phyloP scores from a whole-genome alignment of 1,140 invertebrate species.

The Aphidius ervi region DNA sequence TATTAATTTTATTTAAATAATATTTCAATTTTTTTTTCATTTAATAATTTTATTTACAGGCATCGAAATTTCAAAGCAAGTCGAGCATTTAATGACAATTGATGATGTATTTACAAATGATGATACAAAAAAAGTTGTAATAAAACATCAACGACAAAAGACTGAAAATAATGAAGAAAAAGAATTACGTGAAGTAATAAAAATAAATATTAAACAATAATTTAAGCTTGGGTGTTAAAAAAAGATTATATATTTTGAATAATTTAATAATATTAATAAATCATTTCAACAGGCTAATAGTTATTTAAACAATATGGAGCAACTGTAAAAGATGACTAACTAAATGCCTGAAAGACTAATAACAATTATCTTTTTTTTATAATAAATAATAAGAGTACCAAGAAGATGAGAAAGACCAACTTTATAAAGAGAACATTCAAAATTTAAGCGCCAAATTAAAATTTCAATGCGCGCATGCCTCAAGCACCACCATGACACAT shows the following conservation, averaged over 20 bases:
- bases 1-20: conserved; percentile 9
- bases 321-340: too few species aligned
- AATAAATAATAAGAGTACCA: too few species aligned
- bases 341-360: too few species aligned
- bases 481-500: too few species aligned
- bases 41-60: conserved; percentile 21
- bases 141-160: conserved; percentile 34
- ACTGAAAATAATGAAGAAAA: conserved; percentile 30
- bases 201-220: too few species aligned
- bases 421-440: too few species aligned
- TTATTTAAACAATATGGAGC: conserved; percentile 10
- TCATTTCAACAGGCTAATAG: background rate
- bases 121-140: conserved; percentile 41
- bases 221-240: too few species aligned
- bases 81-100: conserved; percentile 39
- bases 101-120: conserved; percentile 37
- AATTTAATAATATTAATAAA: conserved; percentile 7
- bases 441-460: too few species aligned
- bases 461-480: too few species aligned
- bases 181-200: conserved; percentile 20
- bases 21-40: conserved; percentile 23
- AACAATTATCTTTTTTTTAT: too few species aligned
- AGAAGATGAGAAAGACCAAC: too few species aligned
- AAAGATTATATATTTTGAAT: background rate
- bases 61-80: conserved; percentile 49